phyloP scores from a whole-genome alignment of 2,797 vertebrate genomes.

The Borostomias antarcticus region DNA sequence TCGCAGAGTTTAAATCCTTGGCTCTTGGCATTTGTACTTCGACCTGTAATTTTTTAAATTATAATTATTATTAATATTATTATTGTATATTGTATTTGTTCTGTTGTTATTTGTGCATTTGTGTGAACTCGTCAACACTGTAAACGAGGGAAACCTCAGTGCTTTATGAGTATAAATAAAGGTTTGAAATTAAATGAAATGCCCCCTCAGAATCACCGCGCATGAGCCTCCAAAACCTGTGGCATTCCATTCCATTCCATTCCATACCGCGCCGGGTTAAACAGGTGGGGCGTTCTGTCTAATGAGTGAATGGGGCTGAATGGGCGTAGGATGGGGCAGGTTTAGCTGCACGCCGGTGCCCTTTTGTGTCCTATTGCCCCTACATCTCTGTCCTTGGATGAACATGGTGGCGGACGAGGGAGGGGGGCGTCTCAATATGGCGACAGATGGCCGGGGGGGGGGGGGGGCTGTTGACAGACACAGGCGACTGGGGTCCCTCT shows the following conservation, averaged over 20 bases:
- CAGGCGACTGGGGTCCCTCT: conserved; percentile 2
- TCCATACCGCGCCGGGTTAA: too few species aligned
- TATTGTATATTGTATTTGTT: too few species aligned
- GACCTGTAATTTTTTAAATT: too few species aligned
- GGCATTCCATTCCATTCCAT: neutral
- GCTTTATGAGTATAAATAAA: too few species aligned
- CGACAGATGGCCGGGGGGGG: conserved; percentile 48
- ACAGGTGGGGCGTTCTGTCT: neutral
- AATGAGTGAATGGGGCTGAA: neutral
- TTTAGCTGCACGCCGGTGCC: neutral
- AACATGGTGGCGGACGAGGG: neutral
- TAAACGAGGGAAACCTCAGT: too few species aligned
- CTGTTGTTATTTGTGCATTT: too few species aligned
- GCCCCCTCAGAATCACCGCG: neutral
- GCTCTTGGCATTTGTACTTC: too few species aligned
- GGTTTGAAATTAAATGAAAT: too few species aligned
- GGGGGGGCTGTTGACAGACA: too few species aligned
- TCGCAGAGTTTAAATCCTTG: too few species aligned
- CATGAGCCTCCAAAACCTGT: neutral
- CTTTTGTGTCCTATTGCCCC: conserved; percentile 19
- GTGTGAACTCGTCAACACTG: too few species aligned
- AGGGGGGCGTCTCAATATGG: conserved; percentile 29
- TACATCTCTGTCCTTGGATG: conserved; percentile 31
- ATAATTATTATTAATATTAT: too few species aligned
- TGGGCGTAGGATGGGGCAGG: conserved; percentile 10